Base-by-base conservation (phyloP, 2,113 vertebrate genomes). In the Festucalex cinctus region DNA sequence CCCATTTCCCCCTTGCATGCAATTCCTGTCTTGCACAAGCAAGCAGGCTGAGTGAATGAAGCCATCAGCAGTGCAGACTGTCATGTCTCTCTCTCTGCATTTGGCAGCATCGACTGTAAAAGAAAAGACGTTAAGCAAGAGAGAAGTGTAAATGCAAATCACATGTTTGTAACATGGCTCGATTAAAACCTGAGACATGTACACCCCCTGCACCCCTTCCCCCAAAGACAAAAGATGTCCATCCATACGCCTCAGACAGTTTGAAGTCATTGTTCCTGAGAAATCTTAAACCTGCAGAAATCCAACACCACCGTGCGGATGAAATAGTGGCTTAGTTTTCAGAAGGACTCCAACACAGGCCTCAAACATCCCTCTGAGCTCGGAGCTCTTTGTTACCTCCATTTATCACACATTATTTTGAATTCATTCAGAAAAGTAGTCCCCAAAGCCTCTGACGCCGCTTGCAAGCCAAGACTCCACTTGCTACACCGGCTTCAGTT, bases 391-490 rank as follows among this genome's bases (percentile, higher is more conserved):
- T 61, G 58, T 53, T 71, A 41, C 66, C 72, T 62, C 28, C 49
- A 26, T 37, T 19, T 44, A 44, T 63, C 32, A 48, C 56, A 49
- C 37, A 2, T 26, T 26, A 36, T 68, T 75, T 60, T 65, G 13
- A 36, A 66, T 83, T 74, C 76, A 86, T 86, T 87, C 79, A 88
- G 61, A 86, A 83, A 80, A 67, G 9, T 60, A 68, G 36, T 32
- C 67, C 57, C 53, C n/a, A 32, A 63, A 19, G 68, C 63, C 66
- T 67, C 75, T 53, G n/a, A 49, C 54, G n/a, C 62, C 17, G 16
- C 54, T 17, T 28, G 54, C 54, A 32, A 57, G 54, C 26, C 54
- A 68, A 37, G n/a, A 66, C 64, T 70, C 71, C 65, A 49, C 74
- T 74, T 63, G 71, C 64, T 71, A 69, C 65, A 49, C 73, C 70